phyloP scores from a whole-genome alignment of 2,113 vertebrate species.

The Tylochromis polylepis region DNA sequence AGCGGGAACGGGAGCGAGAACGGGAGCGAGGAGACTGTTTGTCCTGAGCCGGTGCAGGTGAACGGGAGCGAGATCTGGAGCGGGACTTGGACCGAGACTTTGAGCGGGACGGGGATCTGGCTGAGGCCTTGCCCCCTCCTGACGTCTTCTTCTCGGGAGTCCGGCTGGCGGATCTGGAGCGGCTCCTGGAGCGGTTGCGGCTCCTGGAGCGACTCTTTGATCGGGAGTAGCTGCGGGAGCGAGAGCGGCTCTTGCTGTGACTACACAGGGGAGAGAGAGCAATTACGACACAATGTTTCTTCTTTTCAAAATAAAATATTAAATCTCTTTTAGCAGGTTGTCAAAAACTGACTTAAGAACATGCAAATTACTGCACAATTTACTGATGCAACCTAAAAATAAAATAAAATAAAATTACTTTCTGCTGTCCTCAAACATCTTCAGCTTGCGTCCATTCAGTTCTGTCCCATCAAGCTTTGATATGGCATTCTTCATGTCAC shows the following conservation, averaged over 20 bases:
- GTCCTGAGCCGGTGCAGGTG: neutral
- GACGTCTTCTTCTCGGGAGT: conserved; percentile 71
- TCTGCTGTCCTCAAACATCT: conserved; percentile 86
- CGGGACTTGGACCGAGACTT: conserved; percentile 55
- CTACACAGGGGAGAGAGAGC: neutral
- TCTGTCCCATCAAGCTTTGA: conserved; percentile 88
- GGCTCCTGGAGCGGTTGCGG: conserved; percentile 67
- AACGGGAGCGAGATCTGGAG: conserved; percentile 3
- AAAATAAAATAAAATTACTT: conserved; percentile 56
- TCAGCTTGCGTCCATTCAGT: conserved; percentile 87
- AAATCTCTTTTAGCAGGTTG: neutral
- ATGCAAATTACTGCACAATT: neutral
- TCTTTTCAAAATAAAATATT: neutral
- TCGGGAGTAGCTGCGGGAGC: conserved; percentile 73
- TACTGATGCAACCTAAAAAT: neutral
- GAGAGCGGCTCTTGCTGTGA: conserved; percentile 71
- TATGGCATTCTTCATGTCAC: conserved; percentile 91
- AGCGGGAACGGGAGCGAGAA: conserved; percentile 24
- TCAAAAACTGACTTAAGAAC: neutral
- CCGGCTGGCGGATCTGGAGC: conserved; percentile 68
- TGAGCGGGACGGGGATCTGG: conserved; percentile 63
- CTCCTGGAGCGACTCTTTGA: conserved; percentile 69
- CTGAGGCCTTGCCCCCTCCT: conserved; percentile 44
- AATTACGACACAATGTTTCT: neutral
- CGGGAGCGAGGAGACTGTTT: conserved; percentile 38